Base-by-base conservation (phyloP, 1,140 invertebrate genomes). In the Drosophila sproati region DNA sequence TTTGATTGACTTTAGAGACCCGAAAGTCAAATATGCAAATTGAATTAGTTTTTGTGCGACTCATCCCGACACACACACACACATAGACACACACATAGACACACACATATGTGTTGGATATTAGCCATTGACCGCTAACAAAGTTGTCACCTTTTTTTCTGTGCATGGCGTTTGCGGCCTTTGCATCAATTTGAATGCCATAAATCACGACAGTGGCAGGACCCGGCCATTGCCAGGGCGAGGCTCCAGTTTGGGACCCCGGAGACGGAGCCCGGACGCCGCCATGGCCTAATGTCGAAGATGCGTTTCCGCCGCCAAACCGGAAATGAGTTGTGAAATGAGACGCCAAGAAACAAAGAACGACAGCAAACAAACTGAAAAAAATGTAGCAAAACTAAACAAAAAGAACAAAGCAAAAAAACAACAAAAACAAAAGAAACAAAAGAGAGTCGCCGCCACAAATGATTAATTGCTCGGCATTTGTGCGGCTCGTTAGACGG, bases 261-360 rank as follows among this genome's bases (percentile, higher is more conserved):
- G 43, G 8, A 34, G 55, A 37, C 62, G 29, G 37, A 29, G 31
- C 70, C 71, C 64, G 71, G 50, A 74, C 64, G 45, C 39, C 70
- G 35, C 62, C 48, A 56, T 74, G 55, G 32, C 20, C 73, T 75
- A 71, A 71, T 78, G 76, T 75, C 73, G 73, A 78, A 75, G 76
- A 77, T 73, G 73, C 73, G 72, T 75, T 78, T 78, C 76, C 76
- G 76, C 72, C 59, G 59, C 66, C 72, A 67, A 20, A 73, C 54
- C 76, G 72, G 72, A 71, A 78, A 70, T 74, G 75, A 74, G 72
- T 78, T 78, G 64, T 70, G 76, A 77, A 77, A 77, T 77, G 69
- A 70, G 72, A 72, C 68, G 73, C 68, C 73, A 63, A 52, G 35
- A 41, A 64, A 56, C 71, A 59, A 64, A 51, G 28, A 43, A 39